Evolutionary conservation across 2,797 vertebrate genomes (phyloP).

Genomic region (Mastacembelus armatus): DNA sequence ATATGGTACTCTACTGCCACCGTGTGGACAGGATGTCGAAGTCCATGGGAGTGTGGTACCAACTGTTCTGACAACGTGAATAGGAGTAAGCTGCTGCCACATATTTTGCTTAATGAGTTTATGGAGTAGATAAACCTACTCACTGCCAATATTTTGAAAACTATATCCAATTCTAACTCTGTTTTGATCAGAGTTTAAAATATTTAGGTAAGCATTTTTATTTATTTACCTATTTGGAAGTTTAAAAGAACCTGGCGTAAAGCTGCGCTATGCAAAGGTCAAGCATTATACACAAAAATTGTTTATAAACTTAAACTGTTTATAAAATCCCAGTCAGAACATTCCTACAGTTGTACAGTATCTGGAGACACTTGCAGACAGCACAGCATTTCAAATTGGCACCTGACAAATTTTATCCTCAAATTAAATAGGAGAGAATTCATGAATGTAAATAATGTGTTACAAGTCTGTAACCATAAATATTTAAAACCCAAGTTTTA

Average conservation of each 20-base stretch:
- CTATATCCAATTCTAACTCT: constrained; percentile 1
- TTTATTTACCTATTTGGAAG: constrained; percentile 5
- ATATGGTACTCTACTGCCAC: constrained; percentile 63
- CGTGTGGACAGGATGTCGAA: constrained; percentile 63
- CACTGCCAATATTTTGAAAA: neutral
- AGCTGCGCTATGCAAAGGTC: constrained; percentile 9
- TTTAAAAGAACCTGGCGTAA: constrained; percentile 1
- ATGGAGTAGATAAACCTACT: neutral
- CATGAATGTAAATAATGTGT: constrained; percentile 10
- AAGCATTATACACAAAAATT: neutral
- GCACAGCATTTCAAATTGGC: neutral
- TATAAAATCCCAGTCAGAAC: neutral
- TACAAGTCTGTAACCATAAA: constrained; percentile 4
- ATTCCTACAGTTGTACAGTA: constrained; percentile 6
- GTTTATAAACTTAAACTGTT: too few relatives aligned
- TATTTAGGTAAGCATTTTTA: too few relatives aligned
- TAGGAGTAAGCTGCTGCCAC: constrained; percentile 10
- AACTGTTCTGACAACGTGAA: constrained; percentile 33
- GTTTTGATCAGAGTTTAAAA: too few relatives aligned
- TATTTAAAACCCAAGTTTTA: neutral
- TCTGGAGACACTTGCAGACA: neutral
- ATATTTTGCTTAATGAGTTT: constrained; percentile 27
- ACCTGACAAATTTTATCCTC: neutral
- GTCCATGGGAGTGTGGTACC: constrained; percentile 20
- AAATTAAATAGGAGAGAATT: neutral